Evolutionary conservation across 2,888 invertebrate species (phyloP).

Genomic region (Alviniconcha strummeri): DNA sequence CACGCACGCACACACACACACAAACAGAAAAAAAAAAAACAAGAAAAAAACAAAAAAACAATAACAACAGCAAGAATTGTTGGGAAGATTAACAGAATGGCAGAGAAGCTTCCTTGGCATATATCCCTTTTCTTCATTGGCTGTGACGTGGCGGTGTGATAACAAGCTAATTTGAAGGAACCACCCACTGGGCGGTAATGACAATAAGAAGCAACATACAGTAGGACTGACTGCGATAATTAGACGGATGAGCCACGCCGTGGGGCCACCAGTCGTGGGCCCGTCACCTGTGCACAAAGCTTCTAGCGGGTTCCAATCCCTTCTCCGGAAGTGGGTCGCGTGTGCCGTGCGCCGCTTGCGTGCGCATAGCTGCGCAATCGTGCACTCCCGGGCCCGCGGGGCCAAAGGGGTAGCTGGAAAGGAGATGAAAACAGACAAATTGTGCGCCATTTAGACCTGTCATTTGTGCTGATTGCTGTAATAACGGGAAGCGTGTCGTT

Average conservation of each 20-base stretch:
- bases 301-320: background rate
- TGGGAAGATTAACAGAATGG: too few species aligned
- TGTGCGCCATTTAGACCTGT: constrained; percentile 33
- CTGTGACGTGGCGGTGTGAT: too few species aligned
- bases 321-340: constrained; percentile 29
- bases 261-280: background rate
- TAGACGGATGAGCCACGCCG: too few species aligned
- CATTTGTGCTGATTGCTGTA: constrained; percentile 32
- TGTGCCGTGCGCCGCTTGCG: constrained; percentile 33
- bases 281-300: constrained; percentile 19
- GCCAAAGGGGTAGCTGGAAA: background rate
- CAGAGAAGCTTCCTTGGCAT: too few species aligned
- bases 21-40: background rate
- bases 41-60: background rate
- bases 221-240: too few species aligned
- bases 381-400: background rate
- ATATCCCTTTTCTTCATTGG: too few species aligned
- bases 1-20: constrained; percentile 20
- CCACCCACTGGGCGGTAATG: too few species aligned
- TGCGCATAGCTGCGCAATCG: constrained; percentile 25
- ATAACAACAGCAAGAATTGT: background rate
- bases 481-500: constrained; percentile 35
- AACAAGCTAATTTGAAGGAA: too few species aligned
- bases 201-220: too few species aligned
- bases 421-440: constrained; percentile 37